Conservation (phyloP, 2,888 invertebrate genomes). For the Ecdyonurus torrentis region DNA sequence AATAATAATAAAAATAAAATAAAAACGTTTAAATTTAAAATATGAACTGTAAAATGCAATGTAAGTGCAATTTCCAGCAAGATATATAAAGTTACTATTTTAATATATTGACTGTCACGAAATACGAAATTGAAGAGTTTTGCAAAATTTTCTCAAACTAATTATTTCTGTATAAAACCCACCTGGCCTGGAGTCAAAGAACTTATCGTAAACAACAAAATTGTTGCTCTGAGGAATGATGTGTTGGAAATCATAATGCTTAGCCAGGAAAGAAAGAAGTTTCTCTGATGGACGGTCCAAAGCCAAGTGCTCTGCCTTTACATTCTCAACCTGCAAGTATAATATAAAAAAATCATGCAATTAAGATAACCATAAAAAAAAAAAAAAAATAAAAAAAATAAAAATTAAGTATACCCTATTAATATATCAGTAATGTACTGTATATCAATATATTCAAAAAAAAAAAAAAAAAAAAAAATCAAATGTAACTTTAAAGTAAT, state of each 20-base stretch:
- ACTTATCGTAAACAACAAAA: slow-evolving; percentile 70
- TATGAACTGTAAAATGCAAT: too few species aligned
- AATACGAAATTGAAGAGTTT: too few species aligned
- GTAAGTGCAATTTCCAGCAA: too few species aligned
- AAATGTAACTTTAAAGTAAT: too few species aligned
- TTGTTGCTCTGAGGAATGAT: slow-evolving; percentile 73
- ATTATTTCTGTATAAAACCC: too few species aligned
- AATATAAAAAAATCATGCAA: neutral
- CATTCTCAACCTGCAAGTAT: slow-evolving; percentile 42
- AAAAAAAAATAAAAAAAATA: slow-evolving; percentile 8
- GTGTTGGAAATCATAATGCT: slow-evolving; percentile 54
- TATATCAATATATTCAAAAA: neutral
- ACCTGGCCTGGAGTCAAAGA: slow-evolving; percentile 35
- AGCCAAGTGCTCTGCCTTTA: slow-evolving; percentile 56
- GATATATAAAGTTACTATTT: too few species aligned
- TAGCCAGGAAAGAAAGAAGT: slow-evolving; percentile 65
- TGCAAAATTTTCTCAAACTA: too few species aligned
- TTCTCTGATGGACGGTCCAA: slow-evolving; percentile 88
- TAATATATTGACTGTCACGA: too few species aligned
- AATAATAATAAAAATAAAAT: too few species aligned
- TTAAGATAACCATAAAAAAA: neutral
- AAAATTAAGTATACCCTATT: too few species aligned
- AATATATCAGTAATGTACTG: slow-evolving; percentile 10
- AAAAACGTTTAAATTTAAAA: too few species aligned
- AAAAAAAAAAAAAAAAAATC: too few species aligned